A percentile compares a stretch with the other conserved stretches of the same genome.
phyloP scores from a whole-genome alignment of 2,797 vertebrate genomes.

The Clarias laeviceps region DNA sequence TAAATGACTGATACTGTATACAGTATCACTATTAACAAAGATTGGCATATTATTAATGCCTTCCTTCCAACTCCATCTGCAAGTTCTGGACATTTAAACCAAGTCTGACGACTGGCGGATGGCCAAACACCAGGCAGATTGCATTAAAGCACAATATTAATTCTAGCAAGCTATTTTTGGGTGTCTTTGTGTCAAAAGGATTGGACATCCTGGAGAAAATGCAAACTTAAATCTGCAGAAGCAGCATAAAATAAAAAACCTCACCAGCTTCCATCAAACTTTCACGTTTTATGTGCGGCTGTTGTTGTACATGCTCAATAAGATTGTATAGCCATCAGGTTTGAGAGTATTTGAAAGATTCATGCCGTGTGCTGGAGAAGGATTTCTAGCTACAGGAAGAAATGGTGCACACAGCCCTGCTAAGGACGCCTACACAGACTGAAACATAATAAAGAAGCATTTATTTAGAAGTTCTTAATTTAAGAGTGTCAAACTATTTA shows the following conservation, averaged over 20 bases:
- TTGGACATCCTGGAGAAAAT: not conserved
- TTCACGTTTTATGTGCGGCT: conserved; percentile 19
- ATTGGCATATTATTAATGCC: not conserved
- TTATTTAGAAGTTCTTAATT: not conserved
- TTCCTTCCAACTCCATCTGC: not conserved
- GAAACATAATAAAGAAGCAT: not conserved
- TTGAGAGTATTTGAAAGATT: conserved; percentile 64
- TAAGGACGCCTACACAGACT: not conserved
- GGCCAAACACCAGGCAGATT: conserved; percentile 1
- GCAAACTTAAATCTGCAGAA: not conserved
- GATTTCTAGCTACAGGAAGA: conserved; percentile 52
- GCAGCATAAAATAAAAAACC: conserved; percentile 5
- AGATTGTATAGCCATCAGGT: conserved; percentile 23
- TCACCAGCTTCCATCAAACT: not conserved
- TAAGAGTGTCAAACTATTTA: not conserved
- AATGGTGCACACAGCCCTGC: conserved; percentile 62
- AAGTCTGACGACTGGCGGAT: not conserved
- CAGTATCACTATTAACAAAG: not conserved
- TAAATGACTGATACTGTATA: not conserved
- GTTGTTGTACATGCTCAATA: conserved; percentile 19
- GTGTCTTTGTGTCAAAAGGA: not conserved
- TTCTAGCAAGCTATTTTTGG: not conserved
- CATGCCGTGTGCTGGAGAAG: conserved; percentile 66
- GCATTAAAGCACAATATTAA: conserved; percentile 2
- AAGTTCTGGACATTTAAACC: not conserved